phyloP scores from a whole-genome alignment of 1,140 invertebrate species.

The Argopecten irradians region DNA sequence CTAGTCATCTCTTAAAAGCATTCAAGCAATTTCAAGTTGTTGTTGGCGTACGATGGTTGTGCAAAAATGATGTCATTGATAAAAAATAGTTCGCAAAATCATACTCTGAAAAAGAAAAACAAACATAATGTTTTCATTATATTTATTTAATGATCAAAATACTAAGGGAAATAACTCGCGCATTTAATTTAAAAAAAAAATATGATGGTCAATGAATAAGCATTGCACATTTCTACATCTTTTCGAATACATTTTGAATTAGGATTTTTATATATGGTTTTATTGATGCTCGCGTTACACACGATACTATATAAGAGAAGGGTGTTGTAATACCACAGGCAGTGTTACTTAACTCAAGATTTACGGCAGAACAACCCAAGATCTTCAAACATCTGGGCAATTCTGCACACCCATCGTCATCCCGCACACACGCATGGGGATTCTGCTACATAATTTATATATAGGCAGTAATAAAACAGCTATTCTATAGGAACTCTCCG shows the following conservation, averaged over 20 bases:
- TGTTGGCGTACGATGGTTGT: too few species aligned
- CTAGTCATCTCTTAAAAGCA: too few species aligned
- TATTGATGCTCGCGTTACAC: too few species aligned
- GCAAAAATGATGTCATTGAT: too few species aligned
- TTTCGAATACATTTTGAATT: neutral
- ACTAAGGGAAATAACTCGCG: too few species aligned
- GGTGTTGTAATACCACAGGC: neutral
- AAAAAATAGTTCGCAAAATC: too few species aligned
- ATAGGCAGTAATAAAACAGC: neutral
- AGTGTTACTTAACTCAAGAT: neutral
- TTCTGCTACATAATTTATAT: constrained; percentile 12
- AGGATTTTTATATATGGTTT: too few species aligned
- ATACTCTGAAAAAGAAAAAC: too few species aligned
- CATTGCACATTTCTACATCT: neutral
- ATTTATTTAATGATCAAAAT: too few species aligned
- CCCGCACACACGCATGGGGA: neutral
- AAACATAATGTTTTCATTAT: too few species aligned
- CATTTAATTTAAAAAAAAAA: too few species aligned
- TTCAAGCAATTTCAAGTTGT: too few species aligned
- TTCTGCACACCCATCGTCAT: neutral
- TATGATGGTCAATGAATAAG: neutral
- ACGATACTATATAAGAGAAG: neutral
- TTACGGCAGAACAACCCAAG: neutral
- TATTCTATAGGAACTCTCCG: neutral
- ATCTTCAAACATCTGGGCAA: constrained; percentile 14